A percentile compares a stretch with the other conserved stretches of the same genome.
Conservation (phyloP, 1,140 invertebrate genomes). For the Halesus radiatus region DNA sequence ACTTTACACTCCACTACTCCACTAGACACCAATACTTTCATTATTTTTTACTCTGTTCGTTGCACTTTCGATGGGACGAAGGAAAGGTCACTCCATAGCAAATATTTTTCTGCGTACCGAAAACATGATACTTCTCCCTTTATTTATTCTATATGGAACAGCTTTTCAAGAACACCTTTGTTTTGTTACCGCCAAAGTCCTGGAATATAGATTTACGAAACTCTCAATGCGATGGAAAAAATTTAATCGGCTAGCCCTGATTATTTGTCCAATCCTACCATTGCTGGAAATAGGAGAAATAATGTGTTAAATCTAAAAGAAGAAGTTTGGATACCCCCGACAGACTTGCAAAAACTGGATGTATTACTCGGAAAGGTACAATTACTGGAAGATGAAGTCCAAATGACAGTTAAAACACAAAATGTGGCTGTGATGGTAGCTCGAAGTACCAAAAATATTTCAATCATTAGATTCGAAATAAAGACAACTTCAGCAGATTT, state of each 20-base stretch:
- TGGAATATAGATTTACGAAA: constrained; percentile 29
- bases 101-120: too few species aligned
- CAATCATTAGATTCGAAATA: constrained; percentile 63
- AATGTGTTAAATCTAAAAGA: constrained; percentile 60
- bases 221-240: constrained; percentile 25
- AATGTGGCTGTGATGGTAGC: constrained; percentile 66
- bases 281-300: constrained; percentile 62
- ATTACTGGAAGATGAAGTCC: constrained; percentile 58
- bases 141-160: too few species aligned
- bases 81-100: too few species aligned
- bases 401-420: constrained; percentile 53
- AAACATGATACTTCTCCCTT: too few species aligned
- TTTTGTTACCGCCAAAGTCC: constrained; percentile 25
- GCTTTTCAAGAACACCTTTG: too few species aligned
- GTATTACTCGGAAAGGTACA: constrained; percentile 60
- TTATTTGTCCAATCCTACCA: background rate
- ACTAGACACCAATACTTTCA: too few species aligned
- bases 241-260: constrained; percentile 34
- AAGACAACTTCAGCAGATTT: constrained; percentile 60
- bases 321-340: constrained; percentile 61
- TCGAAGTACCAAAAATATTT: constrained; percentile 58
- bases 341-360: constrained; percentile 63
- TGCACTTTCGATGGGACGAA: too few species aligned
- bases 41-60: too few species aligned
- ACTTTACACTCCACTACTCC: too few species aligned